Base-by-base conservation (phyloP, 2,113 vertebrate genomes). In the Hemicordylus capensis region DNA sequence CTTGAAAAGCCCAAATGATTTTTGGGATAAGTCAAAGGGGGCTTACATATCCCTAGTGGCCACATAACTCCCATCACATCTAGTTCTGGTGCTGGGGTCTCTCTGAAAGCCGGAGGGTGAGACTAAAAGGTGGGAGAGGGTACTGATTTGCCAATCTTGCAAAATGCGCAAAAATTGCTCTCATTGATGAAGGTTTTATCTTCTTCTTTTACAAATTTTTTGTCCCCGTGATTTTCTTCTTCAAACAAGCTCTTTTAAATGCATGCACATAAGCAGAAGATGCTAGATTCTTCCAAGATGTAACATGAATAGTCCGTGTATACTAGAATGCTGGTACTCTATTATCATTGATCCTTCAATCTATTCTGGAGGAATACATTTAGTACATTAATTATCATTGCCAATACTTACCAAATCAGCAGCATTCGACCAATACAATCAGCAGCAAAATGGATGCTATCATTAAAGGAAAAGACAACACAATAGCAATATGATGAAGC, bases 341-440 rank as follows among this genome's bases (percentile, higher is more conserved):
- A 91, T 88, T 42, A 91, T 34, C 80, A 95, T 94, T 66, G 94
- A 95, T 95, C 93, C 83, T 91, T 89, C 76, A 73, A 91, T 84
- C 56, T 89, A 56, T 91, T 95, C 72, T 39, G 81, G 48, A 85
- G 83, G 77, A 88, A 92, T 76, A 81, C 54, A 87, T 94, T 94
- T 94, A 86, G 84, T 56, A 94, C 77, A 92, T 91, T 93, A 44
- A 11, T 59, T 91, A 22, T 34, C 75, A 28, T 80, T 85, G 82
- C 85, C 69, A 90, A 85, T 76, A 93, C 63, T 79, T 92, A 81
- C 82, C 88, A 94, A 91, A 92, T 89, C 0, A 2, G 89, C 86
- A 95, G 59, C 69, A 74, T 77, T 90, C 48, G 0, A 77, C 69
- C 88, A 91, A 61, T 91, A 88, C 88, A 75, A 94, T 85, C 84